Base-by-base conservation (phyloP, 2,888 invertebrate species). In the Dryomyza anilis region DNA sequence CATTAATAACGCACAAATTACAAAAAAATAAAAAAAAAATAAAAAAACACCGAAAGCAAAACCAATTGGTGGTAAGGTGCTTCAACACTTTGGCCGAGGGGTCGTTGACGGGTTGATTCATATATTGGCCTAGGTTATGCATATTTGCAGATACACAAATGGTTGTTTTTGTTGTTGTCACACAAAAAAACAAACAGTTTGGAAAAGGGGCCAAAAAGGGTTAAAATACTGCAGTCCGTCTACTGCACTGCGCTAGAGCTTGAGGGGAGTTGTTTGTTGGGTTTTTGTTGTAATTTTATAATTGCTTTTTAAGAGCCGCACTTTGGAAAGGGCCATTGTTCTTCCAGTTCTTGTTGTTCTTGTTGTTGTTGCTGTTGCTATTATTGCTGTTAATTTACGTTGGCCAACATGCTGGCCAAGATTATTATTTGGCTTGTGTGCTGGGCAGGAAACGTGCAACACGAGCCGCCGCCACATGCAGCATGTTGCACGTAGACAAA, bases 271-370 rank as follows among this genome's bases (percentile, higher is more conserved):
- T 16, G 30, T 16, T 53, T 53, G 33, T 53, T 19, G 30, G 19
- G 33, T 36, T 36, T 8, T 36, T 23, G 21, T 55, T 55, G 23
- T 36, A 2, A 30, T 33, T 33, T 36, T 33, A 53, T 53, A 56
- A 56, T 56, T 56, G 56, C 43, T 39, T 56, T 56, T 55, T 55
- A 55, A 55, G 36, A 36, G 55, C 21, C 10, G 12, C 36, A 23
- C 36, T 55, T 33, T 55, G 55, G 19, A 12, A 19, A 52, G 23
- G 25, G 33, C 21, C 33, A 19, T 27, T 19, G 19, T 55, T 21
- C 19, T 19, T 30, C 19, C 21, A 36, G 10, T 55, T 55, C 3
- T 21, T 55, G 4, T 6, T 1, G 30, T 16, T 53, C 53, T 33
- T 33, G 33, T 33, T 33, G 7, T 12, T 33, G 33, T 33, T 33